Percentiles rank a stretch among this genome's conserved stretches.
phyloP scores from a whole-genome alignment of 2,113 vertebrate species.

The Alethe castanea region DNA sequence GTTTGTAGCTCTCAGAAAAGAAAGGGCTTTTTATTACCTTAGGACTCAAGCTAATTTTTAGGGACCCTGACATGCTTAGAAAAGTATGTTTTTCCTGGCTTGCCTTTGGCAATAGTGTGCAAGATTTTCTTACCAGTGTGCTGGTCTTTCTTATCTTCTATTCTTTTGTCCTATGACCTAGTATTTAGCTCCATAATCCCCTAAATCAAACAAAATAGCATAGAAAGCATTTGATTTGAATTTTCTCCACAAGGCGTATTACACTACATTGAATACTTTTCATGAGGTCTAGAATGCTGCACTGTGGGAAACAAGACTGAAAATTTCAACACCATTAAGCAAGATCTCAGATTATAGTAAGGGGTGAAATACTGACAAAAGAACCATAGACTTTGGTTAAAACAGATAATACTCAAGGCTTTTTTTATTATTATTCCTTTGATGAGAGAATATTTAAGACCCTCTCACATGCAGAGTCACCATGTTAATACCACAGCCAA shows the following conservation, averaged over 20 bases:
- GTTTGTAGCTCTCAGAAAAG: not conserved
- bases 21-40: not conserved
- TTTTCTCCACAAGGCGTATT: not conserved
- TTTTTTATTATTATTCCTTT: not conserved
- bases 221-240: not conserved
- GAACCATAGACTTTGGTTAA: not conserved
- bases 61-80: not conserved
- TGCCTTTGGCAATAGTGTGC: not conserved
- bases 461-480: slow-evolving; percentile 34
- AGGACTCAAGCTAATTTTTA: not conserved
- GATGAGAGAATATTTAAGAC: slow-evolving; percentile 47
- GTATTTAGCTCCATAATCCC: not conserved
- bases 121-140: not conserved
- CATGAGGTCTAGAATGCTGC: not conserved
- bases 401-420: slow-evolving; percentile 9
- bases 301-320: not conserved
- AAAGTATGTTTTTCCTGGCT: not conserved
- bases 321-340: slow-evolving; percentile 3
- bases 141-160: not conserved
- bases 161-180: not conserved
- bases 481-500: not conserved
- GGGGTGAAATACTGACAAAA: slow-evolving; percentile 11
- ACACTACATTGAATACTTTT: not conserved
- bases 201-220: not conserved
- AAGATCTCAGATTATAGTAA: not conserved